These are phyloP conservation scores for Notoglanidium macrostoma DNA, from an alignment of 2,797 vertebrate genomes.

Conservation along the genomic window DNA sequence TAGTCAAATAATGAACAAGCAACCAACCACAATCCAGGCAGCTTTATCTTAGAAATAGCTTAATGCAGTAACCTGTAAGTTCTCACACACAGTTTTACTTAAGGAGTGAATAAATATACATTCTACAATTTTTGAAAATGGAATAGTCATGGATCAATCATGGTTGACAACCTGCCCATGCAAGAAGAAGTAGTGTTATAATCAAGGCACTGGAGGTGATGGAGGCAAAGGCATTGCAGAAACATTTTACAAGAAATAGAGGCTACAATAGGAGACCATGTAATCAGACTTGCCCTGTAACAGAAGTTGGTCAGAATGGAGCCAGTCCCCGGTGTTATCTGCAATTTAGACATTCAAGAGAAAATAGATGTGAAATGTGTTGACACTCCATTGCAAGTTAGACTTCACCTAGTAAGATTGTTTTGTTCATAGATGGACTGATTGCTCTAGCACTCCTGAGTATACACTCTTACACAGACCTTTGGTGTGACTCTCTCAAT, in stretches of 20 bases:
- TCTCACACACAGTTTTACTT: background rate
- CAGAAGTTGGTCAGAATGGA: background rate
- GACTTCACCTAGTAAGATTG: background rate
- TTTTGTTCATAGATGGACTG: background rate
- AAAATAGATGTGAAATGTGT: background rate
- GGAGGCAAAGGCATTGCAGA: background rate
- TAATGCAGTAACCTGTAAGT: background rate
- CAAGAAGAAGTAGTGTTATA: background rate
- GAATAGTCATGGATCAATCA: background rate
- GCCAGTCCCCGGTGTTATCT: background rate
- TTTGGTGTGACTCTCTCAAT: background rate
- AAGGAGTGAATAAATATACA: background rate
- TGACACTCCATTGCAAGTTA: background rate
- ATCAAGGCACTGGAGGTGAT: background rate
- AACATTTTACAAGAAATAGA: background rate
- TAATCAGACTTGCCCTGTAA: background rate
- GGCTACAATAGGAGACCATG: background rate
- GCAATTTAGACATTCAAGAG: background rate
- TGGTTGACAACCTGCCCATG: background rate
- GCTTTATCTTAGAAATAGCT: background rate
- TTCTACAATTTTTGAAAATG: background rate
- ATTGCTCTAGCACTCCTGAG: conserved; percentile 1
- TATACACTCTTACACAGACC: background rate
- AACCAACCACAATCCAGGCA: background rate
- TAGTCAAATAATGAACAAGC: background rate